Base-by-base conservation (phyloP, 2,797 vertebrate species). In the Schizothorax lantsangensis region DNA sequence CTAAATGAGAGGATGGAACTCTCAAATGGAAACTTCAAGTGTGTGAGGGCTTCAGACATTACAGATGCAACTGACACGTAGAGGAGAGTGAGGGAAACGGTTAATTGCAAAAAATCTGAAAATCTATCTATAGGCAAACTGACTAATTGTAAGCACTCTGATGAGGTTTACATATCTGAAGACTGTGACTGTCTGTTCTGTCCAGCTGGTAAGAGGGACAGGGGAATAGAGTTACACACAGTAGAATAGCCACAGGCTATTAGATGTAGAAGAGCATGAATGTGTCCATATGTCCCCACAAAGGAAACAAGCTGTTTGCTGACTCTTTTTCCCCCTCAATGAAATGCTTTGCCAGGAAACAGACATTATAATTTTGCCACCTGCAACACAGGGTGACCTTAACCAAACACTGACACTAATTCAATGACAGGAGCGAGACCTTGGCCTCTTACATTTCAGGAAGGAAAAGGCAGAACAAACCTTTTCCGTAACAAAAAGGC, bases 191-290 rank as follows among this genome's bases (percentile, higher is more conserved):
- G 38, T 71, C 47, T 66, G 33, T 64, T 86, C 84, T 74, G 49
- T 80, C 84, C 93, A 94, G 94, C 94, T 93, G 93, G 89, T 89
- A 88, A 47, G 54, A 57, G 43, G 84, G 90, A 89, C 81, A 83
- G 73, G 80, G 81, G 85, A 89, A 87, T 90, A 79, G 91, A 90
- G 89, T 92, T 91, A 89, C 90, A 88, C 89, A 90, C 84, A 71
- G 88, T 84, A 86, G 78, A 84, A 83, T 68, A 85, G 85, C 84
- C 85, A 71, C 30, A 88, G 87, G 86, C 89, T 84, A 84, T 80
- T 78, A 52, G 79, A 81, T 49, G 36, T 45, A 83, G 72, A 84
- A n/a, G 73, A 85, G 72, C 86, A 86, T 77, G 82, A 87, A 85
- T 73, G 79, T 87, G 86, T 69, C 89, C 89, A 90, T 90, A 90